Percentiles rank a stretch among this genome's conserved stretches.
phyloP scores from a whole-genome alignment of 2,797 vertebrate species.

The Apogon talboti region DNA sequence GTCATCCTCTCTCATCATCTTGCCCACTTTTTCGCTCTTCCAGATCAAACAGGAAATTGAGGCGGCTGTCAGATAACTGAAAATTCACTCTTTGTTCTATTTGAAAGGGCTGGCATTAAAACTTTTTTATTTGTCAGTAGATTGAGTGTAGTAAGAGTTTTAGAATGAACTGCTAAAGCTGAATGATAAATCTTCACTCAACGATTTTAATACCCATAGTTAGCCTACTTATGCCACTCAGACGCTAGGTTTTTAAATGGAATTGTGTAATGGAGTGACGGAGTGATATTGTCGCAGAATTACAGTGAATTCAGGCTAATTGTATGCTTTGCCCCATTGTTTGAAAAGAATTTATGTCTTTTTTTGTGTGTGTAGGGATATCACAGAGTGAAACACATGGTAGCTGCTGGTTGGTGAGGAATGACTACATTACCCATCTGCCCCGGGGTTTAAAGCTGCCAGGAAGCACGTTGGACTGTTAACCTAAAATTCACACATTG shows the following conservation, averaged over 20 bases:
- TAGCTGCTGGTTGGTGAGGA: constrained; percentile 31
- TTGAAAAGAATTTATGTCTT: constrained; percentile 27
- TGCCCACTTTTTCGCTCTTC: constrained; percentile 25
- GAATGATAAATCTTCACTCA: constrained; percentile 54
- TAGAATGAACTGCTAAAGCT: constrained; percentile 49
- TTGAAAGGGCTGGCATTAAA: constrained; percentile 38
- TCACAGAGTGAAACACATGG: constrained; percentile 17
- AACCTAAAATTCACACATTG: constrained; percentile 12
- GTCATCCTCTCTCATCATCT: constrained; percentile 43
- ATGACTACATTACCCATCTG: constrained; percentile 37
- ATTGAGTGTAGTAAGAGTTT: constrained; percentile 44
- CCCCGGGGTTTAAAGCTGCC: constrained; percentile 35
- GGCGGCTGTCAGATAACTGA: constrained; percentile 33
- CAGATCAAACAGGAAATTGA: constrained; percentile 51
- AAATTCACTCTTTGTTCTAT: constrained; percentile 46
- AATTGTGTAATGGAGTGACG: constrained; percentile 57
- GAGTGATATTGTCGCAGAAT: constrained; percentile 54
- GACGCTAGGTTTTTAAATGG: constrained; percentile 47
- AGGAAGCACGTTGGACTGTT: constrained; percentile 1
- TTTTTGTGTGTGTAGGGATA: background rate
- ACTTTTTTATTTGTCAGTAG: constrained; percentile 49
- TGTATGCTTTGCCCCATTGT: constrained; percentile 57
- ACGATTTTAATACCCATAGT: constrained; percentile 61
- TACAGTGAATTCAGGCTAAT: constrained; percentile 68
- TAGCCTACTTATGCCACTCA: constrained; percentile 57